Base-by-base conservation (phyloP, 2,888 invertebrate genomes). In the Electrophaes corylata region DNA sequence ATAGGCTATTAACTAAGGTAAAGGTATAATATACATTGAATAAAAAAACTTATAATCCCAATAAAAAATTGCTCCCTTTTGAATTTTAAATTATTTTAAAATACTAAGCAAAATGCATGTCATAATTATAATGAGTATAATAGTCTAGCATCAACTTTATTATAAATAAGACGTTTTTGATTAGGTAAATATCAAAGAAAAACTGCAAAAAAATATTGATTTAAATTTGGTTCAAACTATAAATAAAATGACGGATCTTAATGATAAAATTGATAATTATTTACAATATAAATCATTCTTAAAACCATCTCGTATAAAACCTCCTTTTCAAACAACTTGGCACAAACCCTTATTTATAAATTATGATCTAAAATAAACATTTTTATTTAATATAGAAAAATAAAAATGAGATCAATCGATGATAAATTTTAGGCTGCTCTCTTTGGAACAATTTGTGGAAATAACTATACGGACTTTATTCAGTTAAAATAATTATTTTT, bases 351-450 rank as follows among this genome's bases (percentile, higher is more conserved):
- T 59, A 65, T 33, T 29, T 40, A 47, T 57, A 58, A 65, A 62
- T 68, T 67, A 67, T 54, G 67, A 64, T 81, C 77, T 83, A 86
- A 83, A 87, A 87, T 87, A 89, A 88, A 89, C 86, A 84, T 85
- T 88, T 79, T 84, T 82, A 74, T 84, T 83, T 85, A 87, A 69
- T 77, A 78, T 77, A 84, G 83, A 84, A 84, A 84, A 83, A 83
- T 84, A 83, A 83, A 88, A 88, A 91, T 91, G 91, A 91, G 91
- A 91, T 91, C 91, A 91, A 87, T 88, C 87, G 84, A 88, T 89
- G 83, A 84, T 82, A 86, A 84, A 81, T 91, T 88, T 91, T 91
- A 88, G 91, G 91, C 87, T 90, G 91, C 88, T 88, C 87, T 90
- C 91, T 91, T 91, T 91, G 91, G 91, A 91, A 90, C 89, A 91